These are phyloP conservation scores for Luidia sarsii DNA, from an alignment of 53 echinoderm and acorn worm species.

Conservation along the genomic window DNA sequence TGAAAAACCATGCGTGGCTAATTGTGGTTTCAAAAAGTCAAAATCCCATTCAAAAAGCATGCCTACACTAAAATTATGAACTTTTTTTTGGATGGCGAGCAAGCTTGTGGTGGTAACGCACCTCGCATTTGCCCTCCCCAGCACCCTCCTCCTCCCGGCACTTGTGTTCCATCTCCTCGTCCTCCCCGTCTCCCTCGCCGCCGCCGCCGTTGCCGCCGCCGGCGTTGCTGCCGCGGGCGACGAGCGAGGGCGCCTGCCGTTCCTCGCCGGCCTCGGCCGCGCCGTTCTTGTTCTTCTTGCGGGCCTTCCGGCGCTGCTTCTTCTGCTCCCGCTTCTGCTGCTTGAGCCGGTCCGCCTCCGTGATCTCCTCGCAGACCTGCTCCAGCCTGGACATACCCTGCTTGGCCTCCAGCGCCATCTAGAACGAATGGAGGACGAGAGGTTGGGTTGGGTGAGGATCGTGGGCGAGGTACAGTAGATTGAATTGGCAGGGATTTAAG, in stretches of 20 bases:
- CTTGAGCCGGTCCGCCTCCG: conserved; percentile 82
- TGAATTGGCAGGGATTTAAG: no score
- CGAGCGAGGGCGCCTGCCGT: background rate
- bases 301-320: conserved; percentile 90
- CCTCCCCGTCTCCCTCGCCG: conserved; percentile 44
- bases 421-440: no score
- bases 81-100: background rate
- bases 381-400: conserved; percentile 92
- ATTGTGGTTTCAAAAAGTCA: no score
- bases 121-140: conserved; percentile 48
- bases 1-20: no score
- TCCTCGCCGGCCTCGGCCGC: conserved; percentile 39
- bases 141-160: conserved; percentile 33
- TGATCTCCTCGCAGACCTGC: conserved; percentile 90
- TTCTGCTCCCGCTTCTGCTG: conserved; percentile 89
- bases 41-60: no score
- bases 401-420: conserved; percentile 87
- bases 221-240: no score
- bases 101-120: background rate
- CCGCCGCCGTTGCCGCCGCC: background rate
- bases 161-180: conserved; percentile 36
- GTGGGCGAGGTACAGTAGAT: no score
- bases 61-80: no score
- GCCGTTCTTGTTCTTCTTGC: conserved; percentile 78
- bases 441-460: no score